These are phyloP conservation scores for Oxycera nigricornis DNA, from an alignment of 2,888 invertebrate species.

Conservation along the genomic window DNA sequence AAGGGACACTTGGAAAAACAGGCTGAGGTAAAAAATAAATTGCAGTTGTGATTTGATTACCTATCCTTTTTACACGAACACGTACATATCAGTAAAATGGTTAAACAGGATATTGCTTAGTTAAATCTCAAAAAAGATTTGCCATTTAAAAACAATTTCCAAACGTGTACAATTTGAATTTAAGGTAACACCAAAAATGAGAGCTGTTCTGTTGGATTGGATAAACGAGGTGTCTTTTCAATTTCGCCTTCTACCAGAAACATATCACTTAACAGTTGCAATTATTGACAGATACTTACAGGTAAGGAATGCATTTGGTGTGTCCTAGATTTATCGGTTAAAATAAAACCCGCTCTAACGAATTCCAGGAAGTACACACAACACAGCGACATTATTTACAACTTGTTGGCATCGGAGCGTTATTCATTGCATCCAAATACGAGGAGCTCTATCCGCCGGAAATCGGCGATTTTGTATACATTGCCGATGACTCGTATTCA, in stretches of 20 bases:
- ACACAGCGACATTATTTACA: constrained; percentile 78
- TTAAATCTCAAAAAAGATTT: too few species aligned
- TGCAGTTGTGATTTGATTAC: not conserved
- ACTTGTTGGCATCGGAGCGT: constrained; percentile 85
- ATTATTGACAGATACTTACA: constrained; percentile 87
- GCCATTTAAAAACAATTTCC: not conserved
- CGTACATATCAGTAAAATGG: too few species aligned
- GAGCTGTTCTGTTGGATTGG: constrained; percentile 91
- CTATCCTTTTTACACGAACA: not conserved
- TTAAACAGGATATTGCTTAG: too few species aligned
- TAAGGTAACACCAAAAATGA: constrained; percentile 82
- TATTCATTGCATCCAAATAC: constrained; percentile 92
- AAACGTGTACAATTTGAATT: not conserved
- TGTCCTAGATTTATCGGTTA: not conserved
- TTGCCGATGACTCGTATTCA: constrained; percentile 87
- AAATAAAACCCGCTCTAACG: not conserved
- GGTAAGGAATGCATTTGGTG: constrained; percentile 31
- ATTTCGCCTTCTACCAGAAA: constrained; percentile 86
- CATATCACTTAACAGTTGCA: constrained; percentile 85
- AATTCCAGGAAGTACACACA: constrained; percentile 66
- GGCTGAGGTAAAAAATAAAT: constrained; percentile 53
- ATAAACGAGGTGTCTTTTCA: constrained; percentile 88
- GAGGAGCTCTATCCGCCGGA: constrained; percentile 93
- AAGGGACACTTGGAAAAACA: constrained; percentile 73
- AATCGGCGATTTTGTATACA: constrained; percentile 86